Percentiles rank a stretch among this genome's conserved stretches.
These are phyloP conservation scores for Cyrtodaria siliqua DNA, from an alignment of 2,888 invertebrate genomes.

Conservation along the genomic window DNA sequence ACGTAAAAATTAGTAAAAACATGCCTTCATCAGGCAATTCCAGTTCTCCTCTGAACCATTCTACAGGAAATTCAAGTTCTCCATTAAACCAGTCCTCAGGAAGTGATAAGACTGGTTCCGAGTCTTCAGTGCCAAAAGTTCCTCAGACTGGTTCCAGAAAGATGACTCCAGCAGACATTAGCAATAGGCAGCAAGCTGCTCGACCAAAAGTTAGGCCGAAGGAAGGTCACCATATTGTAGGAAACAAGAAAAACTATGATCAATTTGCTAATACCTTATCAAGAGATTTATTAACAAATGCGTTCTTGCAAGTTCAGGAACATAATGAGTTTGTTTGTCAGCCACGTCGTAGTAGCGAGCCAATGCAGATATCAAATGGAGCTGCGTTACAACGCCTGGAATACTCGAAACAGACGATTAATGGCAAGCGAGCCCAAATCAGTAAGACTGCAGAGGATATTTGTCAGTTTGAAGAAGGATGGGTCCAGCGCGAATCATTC, in stretches of 20 bases:
- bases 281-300: slow-evolving; percentile 78
- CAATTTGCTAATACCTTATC: slow-evolving; percentile 70
- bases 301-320: slow-evolving; percentile 75
- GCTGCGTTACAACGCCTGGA: slow-evolving; percentile 64
- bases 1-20: background rate
- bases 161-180: background rate
- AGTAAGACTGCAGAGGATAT: slow-evolving; percentile 78
- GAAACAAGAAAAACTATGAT: slow-evolving; percentile 58
- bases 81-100: slow-evolving; percentile 8
- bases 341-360: slow-evolving; percentile 79
- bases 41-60: slow-evolving; percentile 5
- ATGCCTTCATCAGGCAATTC: slow-evolving; percentile 8
- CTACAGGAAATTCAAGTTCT: too few species aligned
- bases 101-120: slow-evolving; percentile 19
- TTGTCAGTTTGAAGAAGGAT: slow-evolving; percentile 64
- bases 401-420: slow-evolving; percentile 53
- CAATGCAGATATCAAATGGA: slow-evolving; percentile 74
- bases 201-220: slow-evolving; percentile 2
- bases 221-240: slow-evolving; percentile 27
- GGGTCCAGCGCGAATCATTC: slow-evolving; percentile 66
- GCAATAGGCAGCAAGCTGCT: background rate
- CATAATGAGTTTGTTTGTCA: slow-evolving; percentile 65
- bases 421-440: slow-evolving; percentile 57
- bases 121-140: background rate
- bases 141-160: background rate